phyloP scores from a whole-genome alignment of 2,113 vertebrate genomes.

The Shinisaurus crocodilurus region DNA sequence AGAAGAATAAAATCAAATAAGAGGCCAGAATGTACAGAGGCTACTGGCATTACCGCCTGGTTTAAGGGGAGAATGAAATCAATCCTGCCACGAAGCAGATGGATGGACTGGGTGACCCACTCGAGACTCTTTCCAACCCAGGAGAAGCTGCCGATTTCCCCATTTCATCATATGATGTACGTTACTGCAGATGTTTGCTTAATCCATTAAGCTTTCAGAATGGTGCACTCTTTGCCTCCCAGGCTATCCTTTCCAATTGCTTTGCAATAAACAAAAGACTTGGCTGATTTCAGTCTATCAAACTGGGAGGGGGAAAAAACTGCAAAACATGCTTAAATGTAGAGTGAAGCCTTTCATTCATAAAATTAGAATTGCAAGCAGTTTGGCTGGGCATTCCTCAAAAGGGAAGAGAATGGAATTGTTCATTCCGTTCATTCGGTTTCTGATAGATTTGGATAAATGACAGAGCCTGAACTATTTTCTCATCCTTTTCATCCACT shows the following conservation, averaged over 20 bases:
- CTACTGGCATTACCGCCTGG: not conserved
- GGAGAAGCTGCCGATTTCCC: constrained; percentile 18
- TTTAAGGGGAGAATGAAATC: not conserved
- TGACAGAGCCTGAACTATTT: not conserved
- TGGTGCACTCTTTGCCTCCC: constrained; percentile 27
- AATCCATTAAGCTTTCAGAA: constrained; percentile 48
- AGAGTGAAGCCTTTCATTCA: constrained; percentile 46
- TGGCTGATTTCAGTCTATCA: constrained; percentile 38
- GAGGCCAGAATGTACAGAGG: not conserved
- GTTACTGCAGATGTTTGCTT: constrained; percentile 56
- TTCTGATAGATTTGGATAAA: not conserved
- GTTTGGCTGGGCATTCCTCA: not conserved
- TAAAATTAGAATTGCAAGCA: not conserved
- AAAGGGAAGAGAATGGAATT: accelerated
- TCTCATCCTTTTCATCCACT: not conserved
- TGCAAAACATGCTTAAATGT: constrained; percentile 48
- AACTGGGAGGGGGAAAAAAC: constrained; percentile 3
- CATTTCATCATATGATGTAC: constrained; percentile 52
- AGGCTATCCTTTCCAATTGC: constrained; percentile 30
- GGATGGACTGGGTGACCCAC: not conserved
- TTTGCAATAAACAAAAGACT: constrained; percentile 49
- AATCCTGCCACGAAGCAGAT: not conserved
- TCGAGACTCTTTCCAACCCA: not conserved
- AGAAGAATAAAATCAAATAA: not conserved
- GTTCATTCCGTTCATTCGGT: not conserved